Percentiles rank a stretch among this genome's conserved stretches.
phyloP scores from a whole-genome alignment of 2,113 vertebrate genomes.

The Eublepharis macularius region DNA sequence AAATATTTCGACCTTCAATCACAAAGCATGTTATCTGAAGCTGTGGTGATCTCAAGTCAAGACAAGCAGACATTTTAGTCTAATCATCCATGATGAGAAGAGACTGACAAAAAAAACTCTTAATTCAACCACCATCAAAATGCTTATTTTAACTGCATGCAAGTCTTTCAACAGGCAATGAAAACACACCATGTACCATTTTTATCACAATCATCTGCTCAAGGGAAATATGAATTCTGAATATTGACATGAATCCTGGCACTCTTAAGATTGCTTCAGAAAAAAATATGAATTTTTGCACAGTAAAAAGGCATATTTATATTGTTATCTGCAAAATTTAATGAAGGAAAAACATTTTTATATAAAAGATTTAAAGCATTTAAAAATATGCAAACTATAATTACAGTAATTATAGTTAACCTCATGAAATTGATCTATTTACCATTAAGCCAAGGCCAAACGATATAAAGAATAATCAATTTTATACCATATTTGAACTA shows the following conservation, averaged over 20 bases:
- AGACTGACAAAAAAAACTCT: constrained; percentile 99
- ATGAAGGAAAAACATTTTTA: constrained; percentile 56
- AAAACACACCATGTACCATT: constrained; percentile 89
- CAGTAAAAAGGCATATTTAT: constrained; percentile 65
- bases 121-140: constrained; percentile 98
- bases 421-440: neutral
- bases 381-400: constrained; percentile 47
- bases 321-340: constrained; percentile 63
- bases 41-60: constrained; percentile 99
- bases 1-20: constrained; percentile 99
- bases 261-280: constrained; percentile 68
- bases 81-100: constrained; percentile 99
- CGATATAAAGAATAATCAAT: neutral
- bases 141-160: constrained; percentile 99
- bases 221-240: constrained; percentile 83
- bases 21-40: constrained; percentile 99
- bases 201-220: constrained; percentile 82
- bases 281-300: constrained; percentile 42
- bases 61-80: constrained; percentile 99
- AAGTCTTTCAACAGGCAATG: constrained; percentile 92
- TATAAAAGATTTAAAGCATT: constrained; percentile 48
- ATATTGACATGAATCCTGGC: constrained; percentile 80
- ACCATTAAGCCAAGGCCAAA: neutral
- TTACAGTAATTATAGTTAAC: constrained; percentile 26
- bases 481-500: neutral